These are phyloP conservation scores for Sacculina carcini DNA, from an alignment of 2,888 invertebrate genomes.

Conservation along the genomic window DNA sequence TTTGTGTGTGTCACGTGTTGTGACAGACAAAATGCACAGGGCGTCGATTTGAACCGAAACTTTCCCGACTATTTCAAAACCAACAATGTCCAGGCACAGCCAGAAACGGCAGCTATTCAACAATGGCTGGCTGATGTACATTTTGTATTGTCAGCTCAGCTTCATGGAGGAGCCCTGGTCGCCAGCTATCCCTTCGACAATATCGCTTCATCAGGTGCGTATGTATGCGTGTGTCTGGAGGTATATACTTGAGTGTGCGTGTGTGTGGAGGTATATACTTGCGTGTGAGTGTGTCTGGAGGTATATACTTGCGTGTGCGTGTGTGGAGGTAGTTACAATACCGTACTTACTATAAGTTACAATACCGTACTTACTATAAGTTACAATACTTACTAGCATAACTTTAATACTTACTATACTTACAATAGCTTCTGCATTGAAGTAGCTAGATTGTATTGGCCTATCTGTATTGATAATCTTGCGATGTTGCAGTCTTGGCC, in stretches of 20 bases:
- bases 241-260: neutral
- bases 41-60: slow-evolving; percentile 77
- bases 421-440: neutral
- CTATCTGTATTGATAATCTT: too few relatives aligned
- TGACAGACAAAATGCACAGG: slow-evolving; percentile 51
- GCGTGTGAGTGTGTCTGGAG: neutral
- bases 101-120: slow-evolving; percentile 82
- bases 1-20: too few relatives aligned
- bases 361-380: neutral
- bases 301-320: neutral
- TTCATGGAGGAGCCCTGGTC: slow-evolving; percentile 83
- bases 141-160: slow-evolving; percentile 74
- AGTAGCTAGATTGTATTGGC: too few relatives aligned
- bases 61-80: slow-evolving; percentile 82
- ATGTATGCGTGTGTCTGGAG: neutral
- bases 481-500: neutral
- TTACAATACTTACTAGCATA: neutral
- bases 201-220: slow-evolving; percentile 30
- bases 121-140: slow-evolving; percentile 80
- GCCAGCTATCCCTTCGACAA: slow-evolving; percentile 95
- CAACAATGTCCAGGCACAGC: slow-evolving; percentile 60
- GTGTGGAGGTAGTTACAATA: neutral
- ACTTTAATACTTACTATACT: neutral
- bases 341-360: neutral
- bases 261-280: too few relatives aligned